These are phyloP conservation scores for Euclidia mi DNA, from an alignment of 2,888 invertebrate genomes.

Conservation along the genomic window DNA sequence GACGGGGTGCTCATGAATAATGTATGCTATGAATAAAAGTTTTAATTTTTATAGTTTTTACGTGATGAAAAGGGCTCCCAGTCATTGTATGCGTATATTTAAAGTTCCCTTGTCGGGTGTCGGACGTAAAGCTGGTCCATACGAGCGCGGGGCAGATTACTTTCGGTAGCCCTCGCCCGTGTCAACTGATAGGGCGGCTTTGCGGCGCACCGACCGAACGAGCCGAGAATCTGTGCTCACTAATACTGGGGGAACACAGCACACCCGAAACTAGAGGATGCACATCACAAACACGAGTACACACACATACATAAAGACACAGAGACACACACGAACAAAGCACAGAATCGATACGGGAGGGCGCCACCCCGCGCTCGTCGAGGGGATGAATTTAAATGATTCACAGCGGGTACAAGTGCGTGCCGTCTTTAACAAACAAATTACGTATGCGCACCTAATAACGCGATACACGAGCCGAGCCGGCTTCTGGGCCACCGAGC, in stretches of 20 bases:
- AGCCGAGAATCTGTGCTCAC: slow-evolving; percentile 78
- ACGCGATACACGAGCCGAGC: slow-evolving; percentile 78
- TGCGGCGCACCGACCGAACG: slow-evolving; percentile 80
- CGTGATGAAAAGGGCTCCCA: slow-evolving; percentile 48
- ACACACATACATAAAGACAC: slow-evolving; percentile 18
- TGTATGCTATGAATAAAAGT: slow-evolving; percentile 61
- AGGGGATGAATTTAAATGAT: slow-evolving; percentile 90
- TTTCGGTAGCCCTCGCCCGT: slow-evolving; percentile 66
- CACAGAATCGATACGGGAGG: slow-evolving; percentile 81
- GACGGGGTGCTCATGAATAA: slow-evolving; percentile 69
- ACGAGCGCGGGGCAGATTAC: slow-evolving; percentile 41
- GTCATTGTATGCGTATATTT: slow-evolving; percentile 26
- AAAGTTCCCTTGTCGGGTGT: slow-evolving; percentile 34
- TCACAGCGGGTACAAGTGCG: slow-evolving; percentile 88
- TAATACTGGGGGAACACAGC: slow-evolving; percentile 77
- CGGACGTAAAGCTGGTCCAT: slow-evolving; percentile 40
- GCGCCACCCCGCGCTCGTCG: slow-evolving; percentile 73
- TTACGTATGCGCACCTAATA: slow-evolving; percentile 89
- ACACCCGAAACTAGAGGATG: slow-evolving; percentile 73
- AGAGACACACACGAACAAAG: slow-evolving; percentile 47
- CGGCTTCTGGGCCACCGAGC: slow-evolving; percentile 82
- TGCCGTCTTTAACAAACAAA: slow-evolving; percentile 90
- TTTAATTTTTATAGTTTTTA: slow-evolving; percentile 62
- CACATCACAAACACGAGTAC: slow-evolving; percentile 60
- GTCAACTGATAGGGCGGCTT: slow-evolving; percentile 79